phyloP scores from a whole-genome alignment of 2,888 invertebrate species.

The Lymantria dispar region DNA sequence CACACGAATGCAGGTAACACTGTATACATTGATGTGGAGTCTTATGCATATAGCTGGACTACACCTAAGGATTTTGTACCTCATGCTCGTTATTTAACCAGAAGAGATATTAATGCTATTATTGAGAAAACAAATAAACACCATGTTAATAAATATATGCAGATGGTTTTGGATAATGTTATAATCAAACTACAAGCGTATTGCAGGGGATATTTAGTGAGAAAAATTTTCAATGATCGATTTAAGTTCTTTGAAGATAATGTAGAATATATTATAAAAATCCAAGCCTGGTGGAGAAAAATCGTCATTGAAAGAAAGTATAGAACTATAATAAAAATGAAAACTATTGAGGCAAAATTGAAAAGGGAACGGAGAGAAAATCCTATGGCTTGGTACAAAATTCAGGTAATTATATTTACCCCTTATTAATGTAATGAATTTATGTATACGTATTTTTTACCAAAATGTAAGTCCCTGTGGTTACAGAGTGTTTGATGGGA shows the following conservation, averaged over 20 bases:
- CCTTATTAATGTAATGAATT: too few species aligned
- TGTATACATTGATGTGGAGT: conserved; percentile 78
- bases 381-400: conserved; percentile 75
- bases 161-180: conserved; percentile 60
- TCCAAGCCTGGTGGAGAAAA: conserved; percentile 86
- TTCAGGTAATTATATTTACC: conserved; percentile 57
- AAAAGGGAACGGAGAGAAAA: conserved; percentile 62
- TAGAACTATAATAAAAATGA: conserved; percentile 67
- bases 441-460: too few species aligned
- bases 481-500: too few species aligned
- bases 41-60: conserved; percentile 76
- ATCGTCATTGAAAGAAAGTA: conserved; percentile 69
- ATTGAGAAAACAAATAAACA: conserved; percentile 73
- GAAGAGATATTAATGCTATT: conserved; percentile 63
- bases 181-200: conserved; percentile 83
- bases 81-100: conserved; percentile 70
- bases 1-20: conserved; percentile 76
- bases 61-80: conserved; percentile 78
- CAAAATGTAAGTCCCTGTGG: too few species aligned
- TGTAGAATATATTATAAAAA: conserved; percentile 63
- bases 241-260: conserved; percentile 67
- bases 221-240: conserved; percentile 68
- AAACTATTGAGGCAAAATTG: conserved; percentile 61
- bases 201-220: conserved; percentile 82
- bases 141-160: conserved; percentile 65